A percentile compares a stretch with the other conserved stretches of the same genome.
Conservation (phyloP, 2,888 invertebrate genomes). For the Standfussiana lucernea region DNA sequence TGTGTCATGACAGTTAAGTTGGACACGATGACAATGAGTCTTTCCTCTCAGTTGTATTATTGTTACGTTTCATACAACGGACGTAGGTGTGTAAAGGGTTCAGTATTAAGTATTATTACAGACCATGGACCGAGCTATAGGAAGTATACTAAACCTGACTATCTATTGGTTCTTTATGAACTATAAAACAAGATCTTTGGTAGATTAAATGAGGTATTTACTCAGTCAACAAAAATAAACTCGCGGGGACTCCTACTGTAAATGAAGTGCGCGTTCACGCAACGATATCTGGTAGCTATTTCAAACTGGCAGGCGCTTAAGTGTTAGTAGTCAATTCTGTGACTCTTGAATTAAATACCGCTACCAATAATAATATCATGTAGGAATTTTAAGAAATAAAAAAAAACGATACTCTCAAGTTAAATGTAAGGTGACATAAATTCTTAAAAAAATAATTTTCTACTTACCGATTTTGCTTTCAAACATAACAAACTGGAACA, state of each 20-base stretch:
- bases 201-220: not conserved
- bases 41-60: constrained; percentile 64
- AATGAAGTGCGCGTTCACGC: not conserved
- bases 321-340: not conserved
- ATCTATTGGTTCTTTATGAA: not conserved
- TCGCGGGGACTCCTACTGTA: constrained; percentile 19
- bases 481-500: constrained; percentile 44
- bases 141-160: not conserved
- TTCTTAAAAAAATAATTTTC: constrained; percentile 41
- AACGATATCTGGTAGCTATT: constrained; percentile 38
- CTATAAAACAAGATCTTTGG: not conserved
- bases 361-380: too few species aligned
- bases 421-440: not conserved
- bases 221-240: not conserved
- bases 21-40: constrained; percentile 66
- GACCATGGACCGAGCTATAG: too few species aligned
- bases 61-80: constrained; percentile 42
- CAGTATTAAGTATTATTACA: constrained; percentile 12
- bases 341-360: not conserved
- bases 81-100: constrained; percentile 36
- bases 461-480: constrained; percentile 28
- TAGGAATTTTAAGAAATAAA: not conserved
- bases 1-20: constrained; percentile 71
- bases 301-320: constrained; percentile 44
- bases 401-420: not conserved